Percentiles rank a stretch among this genome's conserved stretches.
These are phyloP conservation scores for Catamblyrhynchus diadema DNA, from an alignment of 2,797 vertebrate genomes.

Conservation along the genomic window DNA sequence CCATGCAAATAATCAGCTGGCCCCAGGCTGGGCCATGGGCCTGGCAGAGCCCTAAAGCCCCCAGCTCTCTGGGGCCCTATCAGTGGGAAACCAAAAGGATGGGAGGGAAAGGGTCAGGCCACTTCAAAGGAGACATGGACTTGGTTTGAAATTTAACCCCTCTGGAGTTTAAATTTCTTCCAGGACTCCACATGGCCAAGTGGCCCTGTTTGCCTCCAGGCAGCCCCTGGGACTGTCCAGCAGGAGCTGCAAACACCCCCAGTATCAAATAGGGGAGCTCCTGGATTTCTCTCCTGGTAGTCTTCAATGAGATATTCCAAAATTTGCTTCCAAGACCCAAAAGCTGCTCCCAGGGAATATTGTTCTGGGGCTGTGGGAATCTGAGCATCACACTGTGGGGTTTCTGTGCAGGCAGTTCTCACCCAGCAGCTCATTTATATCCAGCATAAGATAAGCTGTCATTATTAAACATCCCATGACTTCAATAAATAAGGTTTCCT, in stretches of 20 bases:
- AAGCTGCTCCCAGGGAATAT: background rate
- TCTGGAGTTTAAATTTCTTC: conserved; percentile 38
- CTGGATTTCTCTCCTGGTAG: background rate
- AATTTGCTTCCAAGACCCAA: background rate
- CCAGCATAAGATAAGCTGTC: background rate
- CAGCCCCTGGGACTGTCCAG: background rate
- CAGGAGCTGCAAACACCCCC: background rate
- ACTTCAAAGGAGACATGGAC: conserved; percentile 38
- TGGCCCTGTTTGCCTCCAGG: background rate
- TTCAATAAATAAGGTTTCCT: background rate
- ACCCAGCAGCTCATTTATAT: background rate
- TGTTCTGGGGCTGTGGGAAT: background rate
- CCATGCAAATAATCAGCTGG: background rate
- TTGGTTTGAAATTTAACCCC: conserved; percentile 51
- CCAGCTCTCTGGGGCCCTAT: background rate
- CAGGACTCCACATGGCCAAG: conserved; percentile 2
- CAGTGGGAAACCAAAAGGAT: background rate
- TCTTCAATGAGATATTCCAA: background rate
- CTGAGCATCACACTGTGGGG: background rate
- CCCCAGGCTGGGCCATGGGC: background rate
- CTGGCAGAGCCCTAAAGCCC: conserved; percentile 6
- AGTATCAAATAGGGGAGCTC: fast-evolving
- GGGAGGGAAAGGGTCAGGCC: background rate
- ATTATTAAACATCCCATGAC: background rate
- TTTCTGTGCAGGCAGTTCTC: background rate